phyloP scores from a whole-genome alignment of 37 sponge, comb jelly and placozoan species.

The Axinella damicornis region DNA sequence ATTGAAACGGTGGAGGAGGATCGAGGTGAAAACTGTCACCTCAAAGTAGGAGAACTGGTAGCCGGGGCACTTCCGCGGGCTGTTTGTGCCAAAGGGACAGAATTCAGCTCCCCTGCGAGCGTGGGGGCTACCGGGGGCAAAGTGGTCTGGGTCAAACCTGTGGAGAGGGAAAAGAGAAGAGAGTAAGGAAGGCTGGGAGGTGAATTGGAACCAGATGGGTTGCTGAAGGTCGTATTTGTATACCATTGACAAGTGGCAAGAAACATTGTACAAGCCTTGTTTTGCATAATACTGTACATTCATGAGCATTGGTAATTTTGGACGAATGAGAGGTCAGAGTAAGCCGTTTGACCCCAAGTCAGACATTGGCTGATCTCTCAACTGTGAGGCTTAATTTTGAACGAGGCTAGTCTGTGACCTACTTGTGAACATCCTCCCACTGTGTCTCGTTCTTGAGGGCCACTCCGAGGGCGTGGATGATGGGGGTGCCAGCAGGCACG shows the following conservation, averaged over 20 bases:
- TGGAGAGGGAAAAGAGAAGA: not conserved
- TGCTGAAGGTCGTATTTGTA: no score
- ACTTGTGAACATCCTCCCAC: constrained; percentile 75
- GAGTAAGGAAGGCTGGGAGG: no score
- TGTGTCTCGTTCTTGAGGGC: constrained; percentile 55
- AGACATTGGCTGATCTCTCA: no score
- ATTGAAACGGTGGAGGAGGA: constrained; percentile 58
- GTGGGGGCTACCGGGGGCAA: constrained; percentile 16
- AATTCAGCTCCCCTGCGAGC: constrained; percentile 35
- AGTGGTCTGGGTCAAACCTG: constrained; percentile 87
- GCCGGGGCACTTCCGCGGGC: constrained; percentile 92
- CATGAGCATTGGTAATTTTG: no score
- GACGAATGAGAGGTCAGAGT: no score
- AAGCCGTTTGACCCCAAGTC: no score
- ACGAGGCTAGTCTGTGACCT: not conserved
- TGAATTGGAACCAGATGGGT: no score
- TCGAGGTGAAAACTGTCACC: constrained; percentile 57
- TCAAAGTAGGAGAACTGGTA: constrained; percentile 88
- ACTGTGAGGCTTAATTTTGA: no score
- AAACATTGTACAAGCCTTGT: no score
- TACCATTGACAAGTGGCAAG: no score
- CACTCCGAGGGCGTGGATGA: constrained; percentile 93
- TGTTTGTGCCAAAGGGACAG: constrained; percentile 91
- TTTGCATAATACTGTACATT: no score
- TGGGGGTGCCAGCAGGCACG: constrained; percentile 82